Percentiles rank a stretch among this genome's conserved stretches.
Conservation (phyloP, 2,797 vertebrate species). For the Kryptopterus vitreolus region DNA sequence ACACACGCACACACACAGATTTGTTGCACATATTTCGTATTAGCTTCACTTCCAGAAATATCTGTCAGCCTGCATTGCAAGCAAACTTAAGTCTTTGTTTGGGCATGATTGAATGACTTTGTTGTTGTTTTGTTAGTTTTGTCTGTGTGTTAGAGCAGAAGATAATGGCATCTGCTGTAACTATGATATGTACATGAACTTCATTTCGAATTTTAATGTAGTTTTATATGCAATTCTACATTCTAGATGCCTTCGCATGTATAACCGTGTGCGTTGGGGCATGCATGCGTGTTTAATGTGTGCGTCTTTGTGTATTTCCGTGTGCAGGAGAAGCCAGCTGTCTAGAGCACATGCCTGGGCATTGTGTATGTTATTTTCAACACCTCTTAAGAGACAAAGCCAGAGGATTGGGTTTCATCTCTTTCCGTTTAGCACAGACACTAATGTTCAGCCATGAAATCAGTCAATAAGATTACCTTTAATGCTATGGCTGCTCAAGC, state of each 20-base stretch:
- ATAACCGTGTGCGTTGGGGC: slow-evolving; percentile 21
- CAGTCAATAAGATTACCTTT: slow-evolving; percentile 44
- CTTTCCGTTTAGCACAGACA: slow-evolving; percentile 49
- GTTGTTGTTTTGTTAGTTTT: slow-evolving; percentile 11
- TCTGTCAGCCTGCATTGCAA: slow-evolving; percentile 76
- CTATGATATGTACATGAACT: not conserved
- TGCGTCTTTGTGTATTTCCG: slow-evolving; percentile 55
- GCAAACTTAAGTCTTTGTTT: slow-evolving; percentile 47
- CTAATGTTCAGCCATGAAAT: slow-evolving; percentile 50
- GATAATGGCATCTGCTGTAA: too few species aligned
- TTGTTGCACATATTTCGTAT: slow-evolving; percentile 65
- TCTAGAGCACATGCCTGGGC: slow-evolving; percentile 65
- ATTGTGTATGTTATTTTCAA: slow-evolving; percentile 56
- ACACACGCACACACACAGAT: slow-evolving; percentile 26
- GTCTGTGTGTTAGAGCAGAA: slow-evolving; percentile 22
- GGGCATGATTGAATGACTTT: slow-evolving; percentile 14
- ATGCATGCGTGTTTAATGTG: slow-evolving; percentile 58
- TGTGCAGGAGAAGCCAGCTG: slow-evolving; percentile 19
- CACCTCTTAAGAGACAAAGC: slow-evolving; percentile 66
- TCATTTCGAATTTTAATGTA: not conserved
- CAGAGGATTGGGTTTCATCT: slow-evolving; percentile 67
- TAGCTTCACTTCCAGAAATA: slow-evolving; percentile 76
- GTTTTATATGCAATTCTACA: not conserved
- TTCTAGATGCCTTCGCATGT: not conserved
- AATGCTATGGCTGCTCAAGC: slow-evolving; percentile 38